Conservation (phyloP, 1,140 invertebrate species). For the Tetramorium alpestre region DNA sequence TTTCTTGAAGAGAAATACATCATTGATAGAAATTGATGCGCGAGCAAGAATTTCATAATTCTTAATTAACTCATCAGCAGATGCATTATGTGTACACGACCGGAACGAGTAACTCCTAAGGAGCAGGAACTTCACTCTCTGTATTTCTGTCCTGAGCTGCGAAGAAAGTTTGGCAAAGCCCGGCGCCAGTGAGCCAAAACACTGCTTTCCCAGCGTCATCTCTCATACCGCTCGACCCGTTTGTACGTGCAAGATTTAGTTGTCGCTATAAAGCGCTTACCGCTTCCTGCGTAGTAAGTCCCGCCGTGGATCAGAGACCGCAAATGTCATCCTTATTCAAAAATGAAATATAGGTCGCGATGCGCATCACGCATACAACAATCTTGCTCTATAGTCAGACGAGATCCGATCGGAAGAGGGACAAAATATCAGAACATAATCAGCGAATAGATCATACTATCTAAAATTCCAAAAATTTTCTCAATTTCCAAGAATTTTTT, state of each 20-base stretch:
- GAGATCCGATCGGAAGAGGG: constrained; percentile 13
- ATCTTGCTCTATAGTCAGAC: not conserved
- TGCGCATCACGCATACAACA: constrained; percentile 7
- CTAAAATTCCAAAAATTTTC: no score
- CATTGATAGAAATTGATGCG: not conserved
- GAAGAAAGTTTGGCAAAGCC: constrained; percentile 65
- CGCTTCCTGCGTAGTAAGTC: constrained; percentile 33
- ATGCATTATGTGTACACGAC: constrained; percentile 10
- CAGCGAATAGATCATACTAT: no score
- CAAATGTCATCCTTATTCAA: constrained; percentile 55
- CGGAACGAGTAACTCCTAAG: constrained; percentile 24
- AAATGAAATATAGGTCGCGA: constrained; percentile 19
- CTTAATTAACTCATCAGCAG: constrained; percentile 25
- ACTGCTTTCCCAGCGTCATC: constrained; percentile 14
- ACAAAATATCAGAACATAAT: no score
- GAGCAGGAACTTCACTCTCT: not conserved
- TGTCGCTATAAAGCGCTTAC: constrained; percentile 64
- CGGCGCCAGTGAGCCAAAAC: constrained; percentile 17
- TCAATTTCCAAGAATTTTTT: no score
- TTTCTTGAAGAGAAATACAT: not conserved
- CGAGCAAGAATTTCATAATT: not conserved
- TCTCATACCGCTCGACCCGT: not conserved
- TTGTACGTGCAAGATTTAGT: constrained; percentile 60
- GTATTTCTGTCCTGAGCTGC: constrained; percentile 22
- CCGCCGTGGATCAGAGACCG: constrained; percentile 41